Base-by-base conservation (phyloP, 2,888 invertebrate genomes). In the Gryllus longicercus region DNA sequence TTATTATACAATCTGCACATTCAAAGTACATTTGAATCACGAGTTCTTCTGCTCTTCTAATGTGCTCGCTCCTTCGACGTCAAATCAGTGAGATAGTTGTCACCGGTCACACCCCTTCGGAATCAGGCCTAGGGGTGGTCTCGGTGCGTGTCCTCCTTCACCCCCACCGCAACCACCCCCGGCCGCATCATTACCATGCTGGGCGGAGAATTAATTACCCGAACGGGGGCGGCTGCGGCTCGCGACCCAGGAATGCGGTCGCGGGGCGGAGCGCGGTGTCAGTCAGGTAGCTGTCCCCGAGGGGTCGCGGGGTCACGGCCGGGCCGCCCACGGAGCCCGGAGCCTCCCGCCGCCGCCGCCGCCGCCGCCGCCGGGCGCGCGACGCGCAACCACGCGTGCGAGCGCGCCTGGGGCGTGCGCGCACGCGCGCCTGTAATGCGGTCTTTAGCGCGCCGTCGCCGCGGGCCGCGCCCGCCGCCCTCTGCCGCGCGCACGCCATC, bases 391-490 rank as follows among this genome's bases (percentile, higher is more conserved):
- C 16, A 63, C 8, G n/a, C 16, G 63, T 38, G 38, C 38, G 8
- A 38, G 38, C 8, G 38, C 5, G 38, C 38, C 14, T 63, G 63
- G 4, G 63, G 63, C 16, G 63, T 63, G 63, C 16, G 63, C 14
- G 63, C n/a, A 63, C 16, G n/a, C n/a, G n/a, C 4, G 63, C 16
- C 16, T 63, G 63, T 63, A 63, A 63, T 63, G 63, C 63, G 63
- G 63, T 63, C 63, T 63, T 63, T 63, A 63, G 63, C 63, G n/a
- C 4, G 63, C 63, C 63, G 63, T 63, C 63, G 63, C 63, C 63
- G 10, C n/a, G 63, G n/a, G 63, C 63, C 4, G 8, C 38, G 38
- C 8, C 38, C 38, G 5, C 5, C 4, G 5, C 63, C 16, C 63
- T 63, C 16, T 4, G n/a, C 5, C n/a, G 1, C 63, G n/a, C 63